Conservation (phyloP, 2,797 vertebrate species). For the Pseudomugil tenellus region DNA sequence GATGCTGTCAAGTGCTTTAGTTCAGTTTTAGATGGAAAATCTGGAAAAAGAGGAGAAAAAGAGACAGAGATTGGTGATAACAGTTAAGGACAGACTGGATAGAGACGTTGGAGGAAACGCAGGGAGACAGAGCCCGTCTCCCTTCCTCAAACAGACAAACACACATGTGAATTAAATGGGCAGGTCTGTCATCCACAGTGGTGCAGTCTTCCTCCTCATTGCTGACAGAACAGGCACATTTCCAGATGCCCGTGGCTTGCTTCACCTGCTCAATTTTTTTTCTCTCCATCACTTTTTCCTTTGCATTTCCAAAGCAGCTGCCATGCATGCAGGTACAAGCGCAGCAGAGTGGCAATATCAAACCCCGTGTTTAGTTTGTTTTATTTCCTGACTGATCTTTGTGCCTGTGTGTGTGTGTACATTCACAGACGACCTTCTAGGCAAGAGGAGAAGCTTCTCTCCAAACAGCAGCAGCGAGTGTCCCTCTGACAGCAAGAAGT, state of each 20-base stretch:
- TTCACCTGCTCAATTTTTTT: conserved; percentile 51
- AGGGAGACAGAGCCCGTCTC: conserved; percentile 42
- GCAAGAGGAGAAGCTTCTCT: conserved; percentile 93
- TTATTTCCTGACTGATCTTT: conserved; percentile 38
- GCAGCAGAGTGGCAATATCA: conserved; percentile 29
- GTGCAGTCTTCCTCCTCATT: conserved; percentile 67
- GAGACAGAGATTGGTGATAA: conserved; percentile 53
- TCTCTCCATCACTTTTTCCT: conserved; percentile 32
- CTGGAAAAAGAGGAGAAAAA: conserved; percentile 57
- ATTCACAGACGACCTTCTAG: conserved; percentile 92
- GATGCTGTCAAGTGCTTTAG: conserved; percentile 21
- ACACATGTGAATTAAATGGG: conserved; percentile 61
- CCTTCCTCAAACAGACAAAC: conserved; percentile 44
- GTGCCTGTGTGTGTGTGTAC: conserved; percentile 32
- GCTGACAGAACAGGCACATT: conserved; percentile 74
- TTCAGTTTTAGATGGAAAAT: conserved; percentile 48
- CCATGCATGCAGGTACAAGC: conserved; percentile 67
- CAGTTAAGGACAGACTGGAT: conserved; percentile 66
- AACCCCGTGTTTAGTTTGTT: conserved; percentile 19
- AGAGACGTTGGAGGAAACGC: conserved; percentile 54
- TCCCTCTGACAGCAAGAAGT: conserved; percentile 94
- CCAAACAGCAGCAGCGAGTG: conserved; percentile 93
- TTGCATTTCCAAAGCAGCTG: conserved; percentile 53
- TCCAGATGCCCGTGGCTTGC: conserved; percentile 64
- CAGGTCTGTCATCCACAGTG: conserved; percentile 75